Evolutionary conservation across 2,888 invertebrate species (phyloP), one percentile per base, ranked within the genome.

Genomic region (Pardosa pseudoannulata): DNA sequence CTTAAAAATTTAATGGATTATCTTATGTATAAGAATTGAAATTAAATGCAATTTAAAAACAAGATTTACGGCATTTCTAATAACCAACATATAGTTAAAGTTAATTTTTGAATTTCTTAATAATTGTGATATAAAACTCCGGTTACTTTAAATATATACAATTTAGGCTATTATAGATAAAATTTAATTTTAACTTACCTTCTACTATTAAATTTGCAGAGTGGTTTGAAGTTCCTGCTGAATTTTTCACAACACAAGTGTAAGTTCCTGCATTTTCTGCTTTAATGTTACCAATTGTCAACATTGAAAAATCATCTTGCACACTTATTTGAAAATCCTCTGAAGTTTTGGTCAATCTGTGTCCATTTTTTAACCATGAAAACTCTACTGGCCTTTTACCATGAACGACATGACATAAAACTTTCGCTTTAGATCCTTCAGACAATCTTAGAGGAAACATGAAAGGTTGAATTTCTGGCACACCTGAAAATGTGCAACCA

Each of bases 391-490:
- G 85, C 31, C 39, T 41, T 56, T 80, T 76, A 5, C 85, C 85
- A n/a, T 78, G 46, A 1, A 79, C 9, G 2, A 86, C 96, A 93
- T 96, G 96, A 91, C 97, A 97, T 89, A 96, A 95, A 91, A 97
- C 96, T 88, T 96, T 96, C 36, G 96, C 96, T 89, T 96, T 93
- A 94, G 96, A 95, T 85, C 95, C 95, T 90, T 95, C 94, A 95
- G 56, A 95, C 93, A 96, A 93, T 91, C 95, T 94, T 85, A 95
- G 95, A 93, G 96, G 94, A 62, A 96, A 94, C 90, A 95, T 95
- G 90, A 96, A 96, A 62, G 96, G 96, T 92, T 96, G 93, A 90
- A 96, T 96, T 93, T 76, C 70, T 1, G 81, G 81, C 1, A 50
- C 5, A 27, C 79, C 86, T 85, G 64, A 39, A 31, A 2, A n/a